Conservation (phyloP, 1,140 invertebrate genomes). For the Zaprionus davidi region DNA sequence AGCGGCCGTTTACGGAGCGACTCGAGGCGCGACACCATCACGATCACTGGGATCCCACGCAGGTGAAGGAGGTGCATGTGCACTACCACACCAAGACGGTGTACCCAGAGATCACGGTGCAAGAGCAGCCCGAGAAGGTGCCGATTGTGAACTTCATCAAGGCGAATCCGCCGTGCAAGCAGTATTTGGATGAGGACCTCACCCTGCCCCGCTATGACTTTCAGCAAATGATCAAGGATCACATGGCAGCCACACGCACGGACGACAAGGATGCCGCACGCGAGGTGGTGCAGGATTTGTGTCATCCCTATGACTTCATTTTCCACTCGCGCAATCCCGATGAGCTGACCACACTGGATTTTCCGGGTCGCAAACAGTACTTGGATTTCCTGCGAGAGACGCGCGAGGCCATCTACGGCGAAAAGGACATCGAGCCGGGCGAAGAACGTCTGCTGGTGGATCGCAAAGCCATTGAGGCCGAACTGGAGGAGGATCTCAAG, state of each 20-base stretch:
- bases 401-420: constrained; percentile 60
- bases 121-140: constrained; percentile 29
- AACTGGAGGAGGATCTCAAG: constrained; percentile 73
- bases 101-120: constrained; percentile 52
- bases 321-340: constrained; percentile 65
- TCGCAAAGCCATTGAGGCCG: constrained; percentile 49
- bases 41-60: constrained; percentile 73
- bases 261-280: constrained; percentile 44
- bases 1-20: constrained; percentile 54
- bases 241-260: constrained; percentile 50
- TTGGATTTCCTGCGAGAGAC: constrained; percentile 68
- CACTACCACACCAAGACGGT: constrained; percentile 74
- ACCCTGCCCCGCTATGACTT: constrained; percentile 62
- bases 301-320: constrained; percentile 60
- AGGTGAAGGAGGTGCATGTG: constrained; percentile 72
- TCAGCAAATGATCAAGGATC: constrained; percentile 58
- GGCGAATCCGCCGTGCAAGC: constrained; percentile 67
- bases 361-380: constrained; percentile 66
- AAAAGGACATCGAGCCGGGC: constrained; percentile 59
- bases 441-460: constrained; percentile 68
- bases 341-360: constrained; percentile 61
- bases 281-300: constrained; percentile 47
- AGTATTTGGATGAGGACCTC: constrained; percentile 60
- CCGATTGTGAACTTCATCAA: constrained; percentile 55
- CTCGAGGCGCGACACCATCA: constrained; percentile 79